These are phyloP conservation scores for Porites divaricata DNA, from an alignment of 92 coral and sea anemone genomes.

Conservation along the genomic window DNA sequence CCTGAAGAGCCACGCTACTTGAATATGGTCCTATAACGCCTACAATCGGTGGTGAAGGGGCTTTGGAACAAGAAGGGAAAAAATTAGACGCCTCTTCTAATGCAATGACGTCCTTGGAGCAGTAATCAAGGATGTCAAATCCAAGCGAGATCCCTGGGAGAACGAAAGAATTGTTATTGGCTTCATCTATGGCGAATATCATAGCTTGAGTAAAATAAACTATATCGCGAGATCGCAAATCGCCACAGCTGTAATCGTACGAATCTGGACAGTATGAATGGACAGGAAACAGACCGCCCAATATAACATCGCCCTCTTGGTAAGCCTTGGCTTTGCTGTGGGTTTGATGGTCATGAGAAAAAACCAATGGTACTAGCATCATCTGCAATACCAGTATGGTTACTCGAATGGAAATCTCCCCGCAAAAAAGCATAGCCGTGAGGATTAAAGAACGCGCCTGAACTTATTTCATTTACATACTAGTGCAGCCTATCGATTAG, in stretches of 20 bases:
- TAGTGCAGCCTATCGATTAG: neutral
- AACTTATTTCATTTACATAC: neutral
- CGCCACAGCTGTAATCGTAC: constrained; percentile 24
- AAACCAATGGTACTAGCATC: neutral
- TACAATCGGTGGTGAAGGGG: constrained; percentile 18
- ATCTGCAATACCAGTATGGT: neutral
- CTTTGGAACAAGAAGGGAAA: constrained; percentile 8
- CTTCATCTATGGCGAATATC: constrained; percentile 48
- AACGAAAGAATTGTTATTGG: constrained; percentile 27
- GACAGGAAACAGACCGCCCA: constrained; percentile 54
- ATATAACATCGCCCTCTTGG: constrained; percentile 47
- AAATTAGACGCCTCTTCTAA: constrained; percentile 42
- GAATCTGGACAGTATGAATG: constrained; percentile 33
- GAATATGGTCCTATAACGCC: constrained; percentile 70
- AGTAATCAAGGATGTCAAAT: constrained; percentile 51
- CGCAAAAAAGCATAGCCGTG: too few relatives aligned
- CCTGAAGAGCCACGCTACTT: constrained; percentile 65
- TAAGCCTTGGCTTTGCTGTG: constrained; percentile 17
- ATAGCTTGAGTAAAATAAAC: constrained; percentile 54
- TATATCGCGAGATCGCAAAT: constrained; percentile 31
- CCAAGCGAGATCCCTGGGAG: constrained; percentile 51
- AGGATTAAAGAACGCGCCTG: too few relatives aligned
- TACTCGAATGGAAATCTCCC: neutral
- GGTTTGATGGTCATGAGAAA: neutral
- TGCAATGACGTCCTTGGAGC: constrained; percentile 56